Percentiles rank a stretch among this genome's conserved stretches.
phyloP scores from a whole-genome alignment of 2,888 invertebrate genomes.

The Drosophila austrosaltans region DNA sequence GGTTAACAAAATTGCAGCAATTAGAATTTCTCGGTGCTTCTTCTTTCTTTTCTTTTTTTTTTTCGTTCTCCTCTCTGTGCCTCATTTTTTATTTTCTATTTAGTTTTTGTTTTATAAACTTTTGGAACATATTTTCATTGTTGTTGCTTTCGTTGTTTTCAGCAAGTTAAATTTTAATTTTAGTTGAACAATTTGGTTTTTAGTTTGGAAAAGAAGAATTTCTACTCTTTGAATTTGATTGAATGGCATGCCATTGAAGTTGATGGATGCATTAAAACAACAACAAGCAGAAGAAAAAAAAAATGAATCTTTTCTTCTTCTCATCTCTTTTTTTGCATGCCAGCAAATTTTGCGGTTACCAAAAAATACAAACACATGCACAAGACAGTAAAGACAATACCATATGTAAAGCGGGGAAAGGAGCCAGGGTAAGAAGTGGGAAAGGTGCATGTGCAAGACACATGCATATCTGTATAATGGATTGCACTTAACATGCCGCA shows the following conservation, averaged over 20 bases:
- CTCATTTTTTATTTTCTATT: background rate
- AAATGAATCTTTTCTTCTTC: conserved; percentile 12
- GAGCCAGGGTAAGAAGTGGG: background rate
- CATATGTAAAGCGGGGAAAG: conserved; percentile 11
- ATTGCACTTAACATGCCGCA: conserved; percentile 78
- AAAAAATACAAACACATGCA: conserved; percentile 30
- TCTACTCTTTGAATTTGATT: conserved; percentile 28
- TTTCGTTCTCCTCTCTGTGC: background rate
- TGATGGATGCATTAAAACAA: conserved; percentile 46
- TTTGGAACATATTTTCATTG: conserved; percentile 15
- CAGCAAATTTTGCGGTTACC: conserved; percentile 41
- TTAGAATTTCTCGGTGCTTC: background rate
- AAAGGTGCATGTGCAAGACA: conserved; percentile 40
- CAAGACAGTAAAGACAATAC: conserved; percentile 17
- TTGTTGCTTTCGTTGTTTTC: conserved; percentile 26
- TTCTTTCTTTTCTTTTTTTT: background rate
- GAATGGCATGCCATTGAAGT: conserved; percentile 53
- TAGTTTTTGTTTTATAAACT: conserved; percentile 3
- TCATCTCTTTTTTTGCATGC: background rate
- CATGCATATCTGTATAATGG: conserved; percentile 72
- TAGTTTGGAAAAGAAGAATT: conserved; percentile 18
- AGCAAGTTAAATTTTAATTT: conserved; percentile 7
- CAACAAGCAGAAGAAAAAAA: background rate
- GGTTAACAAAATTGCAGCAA: conserved; percentile 19
- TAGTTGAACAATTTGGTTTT: conserved; percentile 1